phyloP scores from a whole-genome alignment of 2,888 invertebrate genomes.

The Helicoverpa assulta region DNA sequence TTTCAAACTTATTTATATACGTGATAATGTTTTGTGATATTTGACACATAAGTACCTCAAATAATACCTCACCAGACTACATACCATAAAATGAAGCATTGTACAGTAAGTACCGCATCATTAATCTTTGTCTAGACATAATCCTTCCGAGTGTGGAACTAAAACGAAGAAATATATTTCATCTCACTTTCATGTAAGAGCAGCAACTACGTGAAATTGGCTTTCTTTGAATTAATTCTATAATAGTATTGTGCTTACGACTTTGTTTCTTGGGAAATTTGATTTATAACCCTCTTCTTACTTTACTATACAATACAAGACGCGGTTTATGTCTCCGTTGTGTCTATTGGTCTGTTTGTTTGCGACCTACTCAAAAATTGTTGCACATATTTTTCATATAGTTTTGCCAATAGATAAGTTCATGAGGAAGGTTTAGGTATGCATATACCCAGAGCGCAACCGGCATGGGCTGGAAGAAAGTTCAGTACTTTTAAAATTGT shows the following conservation, averaged over 20 bases:
- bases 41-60: too few relatives aligned
- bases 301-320: neutral
- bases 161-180: conserved; percentile 15
- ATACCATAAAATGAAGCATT: neutral
- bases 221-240: conserved; percentile 17
- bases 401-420: too few relatives aligned
- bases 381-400: too few relatives aligned
- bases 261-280: neutral
- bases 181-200: conserved; percentile 9
- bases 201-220: conserved; percentile 32
- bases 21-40: too few relatives aligned
- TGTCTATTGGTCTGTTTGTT: too few relatives aligned
- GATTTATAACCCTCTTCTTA: neutral
- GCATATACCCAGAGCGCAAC: too few relatives aligned
- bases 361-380: too few relatives aligned
- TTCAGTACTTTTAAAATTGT: too few relatives aligned
- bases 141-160: conserved; percentile 19
- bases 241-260: neutral
- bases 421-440: too few relatives aligned
- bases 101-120: neutral
- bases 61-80: neutral
- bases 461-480: too few relatives aligned
- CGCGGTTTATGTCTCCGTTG: too few relatives aligned
- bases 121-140: conserved; percentile 28
- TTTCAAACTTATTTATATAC: too few relatives aligned